phyloP scores from a whole-genome alignment of 2,888 invertebrate genomes.

The Macropis europaea region DNA sequence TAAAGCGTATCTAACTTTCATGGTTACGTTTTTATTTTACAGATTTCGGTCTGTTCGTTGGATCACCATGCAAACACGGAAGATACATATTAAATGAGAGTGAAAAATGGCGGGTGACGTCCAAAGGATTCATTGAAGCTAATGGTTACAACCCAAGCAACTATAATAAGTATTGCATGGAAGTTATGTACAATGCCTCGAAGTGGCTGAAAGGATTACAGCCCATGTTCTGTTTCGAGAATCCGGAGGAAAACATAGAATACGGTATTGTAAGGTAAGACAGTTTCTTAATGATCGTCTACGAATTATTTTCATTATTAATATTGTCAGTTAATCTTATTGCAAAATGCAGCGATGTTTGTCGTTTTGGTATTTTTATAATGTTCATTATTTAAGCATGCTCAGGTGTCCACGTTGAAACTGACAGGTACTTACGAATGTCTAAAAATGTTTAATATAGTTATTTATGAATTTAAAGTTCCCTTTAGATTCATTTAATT shows the following conservation, averaged over 20 bases:
- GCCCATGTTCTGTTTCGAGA: slow-evolving; percentile 73
- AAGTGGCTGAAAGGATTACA: slow-evolving; percentile 30
- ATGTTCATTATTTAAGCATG: no score
- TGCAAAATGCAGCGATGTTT: no score
- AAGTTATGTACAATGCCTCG: slow-evolving; percentile 57
- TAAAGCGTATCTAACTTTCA: no score
- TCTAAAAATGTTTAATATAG: no score
- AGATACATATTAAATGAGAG: slow-evolving; percentile 56
- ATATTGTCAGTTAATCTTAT: no score
- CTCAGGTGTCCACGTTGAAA: no score
- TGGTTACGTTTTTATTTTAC: background rate
- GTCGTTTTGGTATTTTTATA: background rate
- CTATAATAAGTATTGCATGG: slow-evolving; percentile 74
- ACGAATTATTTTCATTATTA: no score
- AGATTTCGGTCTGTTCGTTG: slow-evolving; percentile 72
- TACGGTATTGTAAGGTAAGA: background rate
- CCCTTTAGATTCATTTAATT: no score
- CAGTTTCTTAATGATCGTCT: no score
- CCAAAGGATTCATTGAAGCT: slow-evolving; percentile 62
- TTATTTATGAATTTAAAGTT: no score
- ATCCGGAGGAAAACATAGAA: background rate
- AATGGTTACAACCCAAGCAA: slow-evolving; percentile 30
- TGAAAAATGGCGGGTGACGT: slow-evolving; percentile 66
- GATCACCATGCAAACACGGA: slow-evolving; percentile 58
- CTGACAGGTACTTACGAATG: no score